Base-by-base conservation (phyloP, 2,888 invertebrate species). In the Carterocephalus palaemon region DNA sequence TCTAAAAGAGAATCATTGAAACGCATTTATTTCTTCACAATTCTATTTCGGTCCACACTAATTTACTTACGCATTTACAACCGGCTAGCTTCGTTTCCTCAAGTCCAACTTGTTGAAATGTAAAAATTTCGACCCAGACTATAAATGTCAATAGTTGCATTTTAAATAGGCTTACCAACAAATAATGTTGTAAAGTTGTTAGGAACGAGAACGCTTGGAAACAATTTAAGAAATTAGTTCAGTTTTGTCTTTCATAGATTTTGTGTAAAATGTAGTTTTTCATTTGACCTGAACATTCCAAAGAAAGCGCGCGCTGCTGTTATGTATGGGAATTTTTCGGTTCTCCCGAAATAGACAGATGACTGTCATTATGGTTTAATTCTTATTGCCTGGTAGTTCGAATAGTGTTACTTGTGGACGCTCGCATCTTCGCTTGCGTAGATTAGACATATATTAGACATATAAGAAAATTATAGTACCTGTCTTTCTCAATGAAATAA, bases 141-240 rank as follows among this genome's bases (percentile, higher is more conserved):
- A 45, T 41, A 51, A 49, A 51, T 50, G 51, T 64, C 48, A 56
- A 65, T 64, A 67, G 63, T 64, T 62, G 63, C 67, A 67, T 70
- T 77, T 80, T 76, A 80, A 75, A 75, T 81, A n/a, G n/a, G n/a
- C n/a, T 70, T 60, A 73, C 38, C 38, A 65, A 71, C 66, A 53
- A 70, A 65, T 77, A 79, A 79, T 79, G 74, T 56, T 67, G 66
- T 77, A 79, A 79, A 79, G 74, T 56, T 67, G 66, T 70, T 62
- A 60, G 61, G 62, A 62, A 59, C 57, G 60, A 59, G 59, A 62
- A 65, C 62, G 48, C 59, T 62, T 60, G 62, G n/a, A n/a, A n/a
- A n/a, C 62, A 71, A 53, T 46, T 70, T 70, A 73, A 66, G 71
- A 33, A 70, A 75, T 72, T 70, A 66, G 56, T 54, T 68, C 67